A percentile compares a stretch with the other conserved stretches of the same genome.
These are phyloP conservation scores for Marronus borbonicus DNA, from an alignment of 2,888 invertebrate genomes.

Conservation along the genomic window DNA sequence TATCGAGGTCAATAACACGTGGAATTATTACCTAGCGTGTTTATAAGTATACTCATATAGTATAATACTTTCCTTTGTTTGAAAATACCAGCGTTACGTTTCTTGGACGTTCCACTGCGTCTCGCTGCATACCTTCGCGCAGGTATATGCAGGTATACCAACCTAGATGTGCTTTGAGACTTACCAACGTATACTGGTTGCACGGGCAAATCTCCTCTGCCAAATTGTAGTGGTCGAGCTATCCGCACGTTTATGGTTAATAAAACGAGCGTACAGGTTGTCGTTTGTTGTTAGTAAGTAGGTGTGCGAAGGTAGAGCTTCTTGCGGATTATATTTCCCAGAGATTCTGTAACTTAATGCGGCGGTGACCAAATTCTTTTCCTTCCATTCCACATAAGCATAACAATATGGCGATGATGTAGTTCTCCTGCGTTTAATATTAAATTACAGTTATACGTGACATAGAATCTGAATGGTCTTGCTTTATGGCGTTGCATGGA, in stretches of 20 bases:
- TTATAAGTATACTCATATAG: not conserved
- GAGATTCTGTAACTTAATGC: constrained; percentile 32
- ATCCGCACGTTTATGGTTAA: too few species aligned
- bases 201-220: too few species aligned
- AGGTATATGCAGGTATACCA: not conserved
- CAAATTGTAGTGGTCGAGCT: too few species aligned
- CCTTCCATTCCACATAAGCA: not conserved
- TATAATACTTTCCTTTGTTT: constrained; percentile 42
- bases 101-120: constrained; percentile 9
- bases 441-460: constrained; percentile 33
- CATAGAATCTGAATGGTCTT: constrained; percentile 24
- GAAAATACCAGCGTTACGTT: constrained; percentile 43
- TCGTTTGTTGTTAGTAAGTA: not conserved
- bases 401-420: constrained; percentile 15
- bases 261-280: constrained; percentile 18
- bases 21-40: constrained; percentile 26
- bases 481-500: not conserved
- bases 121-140: not conserved
- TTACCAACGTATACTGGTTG: too few species aligned
- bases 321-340: constrained; percentile 12
- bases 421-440: constrained; percentile 19
- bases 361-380: constrained; percentile 6
- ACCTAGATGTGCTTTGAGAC: too few species aligned
- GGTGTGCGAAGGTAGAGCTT: not conserved
- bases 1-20: constrained; percentile 47